phyloP scores from a whole-genome alignment of 2,888 invertebrate genomes.

The Microchrysa polita region DNA sequence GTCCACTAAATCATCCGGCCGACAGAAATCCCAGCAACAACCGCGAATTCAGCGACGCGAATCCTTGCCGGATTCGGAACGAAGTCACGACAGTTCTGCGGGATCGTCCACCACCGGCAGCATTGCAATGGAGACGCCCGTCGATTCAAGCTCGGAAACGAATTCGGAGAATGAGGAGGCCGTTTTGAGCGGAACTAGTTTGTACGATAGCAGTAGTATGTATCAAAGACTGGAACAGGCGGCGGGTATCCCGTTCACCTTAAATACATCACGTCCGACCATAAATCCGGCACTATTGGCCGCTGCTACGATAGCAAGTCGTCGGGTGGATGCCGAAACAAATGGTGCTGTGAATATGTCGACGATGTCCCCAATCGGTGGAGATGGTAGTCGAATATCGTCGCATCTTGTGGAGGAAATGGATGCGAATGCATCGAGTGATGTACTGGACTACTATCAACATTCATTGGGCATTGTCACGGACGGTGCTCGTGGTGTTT shows the following conservation, averaged over 20 bases:
- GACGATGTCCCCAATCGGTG: not conserved
- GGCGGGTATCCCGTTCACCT: conserved; percentile 44
- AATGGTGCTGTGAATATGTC: not conserved
- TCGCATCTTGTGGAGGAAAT: conserved; percentile 26
- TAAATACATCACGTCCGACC: conserved; percentile 53
- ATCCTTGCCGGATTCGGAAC: conserved; percentile 56
- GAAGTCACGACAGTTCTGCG: conserved; percentile 61
- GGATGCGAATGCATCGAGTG: conserved; percentile 25
- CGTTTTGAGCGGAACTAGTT: conserved; percentile 12
- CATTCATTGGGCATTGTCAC: not conserved
- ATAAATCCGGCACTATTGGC: conserved; percentile 64
- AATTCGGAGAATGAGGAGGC: conserved; percentile 52
- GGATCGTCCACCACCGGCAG: conserved; percentile 51
- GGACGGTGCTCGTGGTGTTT: not conserved
- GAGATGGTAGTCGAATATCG: not conserved
- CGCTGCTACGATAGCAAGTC: conserved; percentile 62
- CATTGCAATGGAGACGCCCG: conserved; percentile 48
- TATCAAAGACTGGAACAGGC: conserved; percentile 51
- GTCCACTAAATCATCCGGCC: not conserved
- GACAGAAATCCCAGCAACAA: conserved; percentile 2
- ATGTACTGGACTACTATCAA: conserved; percentile 29
- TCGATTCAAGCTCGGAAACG: conserved; percentile 51
- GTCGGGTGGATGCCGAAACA: conserved; percentile 52
- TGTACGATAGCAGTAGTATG: conserved; percentile 46
- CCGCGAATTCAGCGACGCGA: conserved; percentile 32